Percentiles rank a stretch among this genome's conserved stretches.
phyloP scores from a whole-genome alignment of 2,113 vertebrate species.

The Potamarius usumacintae region DNA sequence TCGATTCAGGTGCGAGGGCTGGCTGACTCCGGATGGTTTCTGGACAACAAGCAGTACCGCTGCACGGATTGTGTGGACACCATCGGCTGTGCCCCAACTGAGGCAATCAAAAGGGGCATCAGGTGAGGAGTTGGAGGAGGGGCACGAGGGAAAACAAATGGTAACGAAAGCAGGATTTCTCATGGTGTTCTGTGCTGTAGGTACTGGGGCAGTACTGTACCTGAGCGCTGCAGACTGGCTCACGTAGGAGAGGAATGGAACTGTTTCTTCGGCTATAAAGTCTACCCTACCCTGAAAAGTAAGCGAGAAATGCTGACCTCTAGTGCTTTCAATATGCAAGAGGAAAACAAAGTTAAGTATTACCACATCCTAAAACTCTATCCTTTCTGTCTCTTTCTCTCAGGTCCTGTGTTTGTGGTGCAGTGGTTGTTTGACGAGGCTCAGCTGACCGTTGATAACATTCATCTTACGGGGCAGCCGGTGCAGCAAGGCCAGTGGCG shows the following conservation, averaged over 20 bases:
- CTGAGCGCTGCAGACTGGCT: constrained; percentile 84
- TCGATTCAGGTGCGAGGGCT: constrained; percentile 92
- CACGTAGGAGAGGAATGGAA: constrained; percentile 96
- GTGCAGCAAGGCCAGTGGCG: constrained; percentile 96
- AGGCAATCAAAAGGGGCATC: constrained; percentile 94
- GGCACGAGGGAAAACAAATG: not conserved
- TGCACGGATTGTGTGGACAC: constrained; percentile 88
- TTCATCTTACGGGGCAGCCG: constrained; percentile 92
- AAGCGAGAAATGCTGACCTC: constrained; percentile 55
- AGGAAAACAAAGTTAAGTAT: not conserved
- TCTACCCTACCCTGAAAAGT: constrained; percentile 95
- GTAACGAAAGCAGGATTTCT: not conserved
- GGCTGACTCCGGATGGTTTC: constrained; percentile 94
- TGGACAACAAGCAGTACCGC: constrained; percentile 95
- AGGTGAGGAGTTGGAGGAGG: constrained; percentile 71
- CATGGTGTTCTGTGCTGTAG: constrained; percentile 63
- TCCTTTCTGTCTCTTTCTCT: not conserved
- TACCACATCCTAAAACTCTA: not conserved
- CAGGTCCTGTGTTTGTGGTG: constrained; percentile 88
- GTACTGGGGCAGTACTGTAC: constrained; percentile 92
- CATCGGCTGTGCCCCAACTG: constrained; percentile 85
- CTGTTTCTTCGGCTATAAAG: constrained; percentile 97
- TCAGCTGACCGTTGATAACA: constrained; percentile 94
- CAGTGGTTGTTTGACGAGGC: constrained; percentile 99
- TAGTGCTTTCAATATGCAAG: not conserved